Base-by-base conservation (phyloP, 2,888 invertebrate species). In the Eremobia ochroleuca region DNA sequence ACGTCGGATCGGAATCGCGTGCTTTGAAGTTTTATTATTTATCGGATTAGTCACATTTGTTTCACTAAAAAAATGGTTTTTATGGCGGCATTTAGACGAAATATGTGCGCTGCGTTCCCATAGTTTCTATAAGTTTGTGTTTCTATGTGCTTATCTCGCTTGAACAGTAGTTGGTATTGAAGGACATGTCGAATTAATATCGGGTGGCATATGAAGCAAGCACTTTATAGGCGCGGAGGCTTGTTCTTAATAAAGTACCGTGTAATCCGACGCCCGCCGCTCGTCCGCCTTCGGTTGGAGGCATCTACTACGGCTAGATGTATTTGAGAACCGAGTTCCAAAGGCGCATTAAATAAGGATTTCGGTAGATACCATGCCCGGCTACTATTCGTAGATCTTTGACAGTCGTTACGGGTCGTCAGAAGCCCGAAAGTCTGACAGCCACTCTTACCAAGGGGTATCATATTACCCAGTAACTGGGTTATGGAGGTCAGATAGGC, bases 31-130 rank as follows among this genome's bases (percentile, higher is more conserved):
- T 83, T 76, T 78, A 82, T 86, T 74, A 67, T 77, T 83, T 75
- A 72, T 62, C 76, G 79, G 79, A 81, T 73, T 79, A 81, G 72
- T 83, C 76, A 61, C 77, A 86, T 88, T 81, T 70, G 75, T 76
- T 78, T 66, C 73, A 77, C 67, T 70, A 64, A 55, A 73, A 85
- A 70, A 67, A 74, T 82, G 43, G 55, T 74, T 74, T 87, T 82
- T 85, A 85, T 81, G 61, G 28, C 64, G 31, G 59, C 43, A 61
- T 81, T 65, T 65, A 59, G 21, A 66, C 2, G 15, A 49, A 62
- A 68, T 66, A 31, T 49, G 43, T 43, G 28, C n/a, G 65, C 79
- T 43, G 28, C n/a, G 65, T 81, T 87, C 75, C 64, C 73, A 85
- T 73, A 62, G 73, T 67, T 72, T 67, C 15, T 34, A 25, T 40